A percentile compares a stretch with the other conserved stretches of the same genome.
phyloP scores from a whole-genome alignment of 2,113 vertebrate genomes.

The Cinclus mexicanus region DNA sequence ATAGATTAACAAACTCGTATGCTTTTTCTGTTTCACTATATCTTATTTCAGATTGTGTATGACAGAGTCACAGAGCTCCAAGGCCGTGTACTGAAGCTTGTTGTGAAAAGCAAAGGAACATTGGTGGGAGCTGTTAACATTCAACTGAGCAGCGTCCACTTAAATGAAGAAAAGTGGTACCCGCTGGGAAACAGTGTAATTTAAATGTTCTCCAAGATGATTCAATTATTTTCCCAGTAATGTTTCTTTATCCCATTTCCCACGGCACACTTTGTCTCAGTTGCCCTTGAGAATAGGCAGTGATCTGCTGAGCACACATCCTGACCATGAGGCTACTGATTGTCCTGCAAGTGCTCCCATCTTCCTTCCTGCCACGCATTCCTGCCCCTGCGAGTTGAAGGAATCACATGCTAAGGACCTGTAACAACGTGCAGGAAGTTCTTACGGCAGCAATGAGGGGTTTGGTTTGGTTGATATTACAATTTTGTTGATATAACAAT shows the following conservation, averaged over 20 bases:
- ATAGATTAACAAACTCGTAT: neutral
- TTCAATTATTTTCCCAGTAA: conserved; percentile 35
- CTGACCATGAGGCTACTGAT: neutral
- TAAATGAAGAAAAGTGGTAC: conserved; percentile 83
- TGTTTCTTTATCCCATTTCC: neutral
- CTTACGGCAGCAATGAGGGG: neutral
- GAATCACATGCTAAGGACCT: neutral
- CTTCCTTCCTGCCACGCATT: neutral
- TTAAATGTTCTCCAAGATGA: conserved; percentile 53
- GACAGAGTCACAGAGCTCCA: conserved; percentile 64
- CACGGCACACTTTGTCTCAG: neutral
- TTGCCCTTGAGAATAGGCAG: conserved; percentile 17
- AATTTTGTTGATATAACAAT: neutral
- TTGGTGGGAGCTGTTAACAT: conserved; percentile 82
- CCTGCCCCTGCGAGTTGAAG: neutral
- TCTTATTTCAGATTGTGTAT: conserved; percentile 78
- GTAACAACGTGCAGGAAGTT: neutral
- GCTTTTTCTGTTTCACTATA: neutral
- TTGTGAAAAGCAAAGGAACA: conserved; percentile 81
- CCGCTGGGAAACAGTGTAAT: conserved; percentile 75
- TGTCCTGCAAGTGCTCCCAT: neutral
- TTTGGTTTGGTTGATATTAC: neutral
- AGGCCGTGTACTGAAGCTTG: conserved; percentile 78
- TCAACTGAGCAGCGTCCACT: conserved; percentile 65
- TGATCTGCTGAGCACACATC: neutral